A percentile compares a stretch with the other conserved stretches of the same genome.
Evolutionary conservation across 1,140 invertebrate species (phyloP).

Genomic region (Drosophila orosa): DNA sequence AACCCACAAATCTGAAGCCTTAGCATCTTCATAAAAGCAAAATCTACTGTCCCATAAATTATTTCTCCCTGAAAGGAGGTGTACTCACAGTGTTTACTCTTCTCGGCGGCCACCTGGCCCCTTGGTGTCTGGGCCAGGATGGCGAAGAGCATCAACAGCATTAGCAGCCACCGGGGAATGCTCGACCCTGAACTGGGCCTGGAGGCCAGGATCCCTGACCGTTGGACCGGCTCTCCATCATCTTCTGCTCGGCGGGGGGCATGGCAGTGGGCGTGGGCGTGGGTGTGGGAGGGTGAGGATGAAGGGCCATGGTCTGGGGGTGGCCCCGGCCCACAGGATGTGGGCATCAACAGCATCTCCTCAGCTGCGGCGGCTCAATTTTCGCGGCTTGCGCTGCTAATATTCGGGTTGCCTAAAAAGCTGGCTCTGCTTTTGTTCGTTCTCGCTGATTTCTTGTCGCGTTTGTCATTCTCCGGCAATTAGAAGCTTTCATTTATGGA

Average conservation of each 20-base stretch:
- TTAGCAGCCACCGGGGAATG: constrained; percentile 79
- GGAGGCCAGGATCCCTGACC: constrained; percentile 9
- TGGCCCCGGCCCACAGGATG: constrained; percentile 82
- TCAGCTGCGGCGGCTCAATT: constrained; percentile 51
- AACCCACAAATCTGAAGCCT: not conserved
- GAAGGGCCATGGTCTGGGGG: constrained; percentile 34
- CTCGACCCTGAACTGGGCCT: constrained; percentile 36
- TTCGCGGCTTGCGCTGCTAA: constrained; percentile 37
- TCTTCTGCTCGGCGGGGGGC: constrained; percentile 19
- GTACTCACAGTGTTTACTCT: constrained; percentile 83
- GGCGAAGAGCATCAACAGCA: constrained; percentile 73
- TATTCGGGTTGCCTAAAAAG: constrained; percentile 33
- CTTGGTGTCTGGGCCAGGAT: constrained; percentile 69
- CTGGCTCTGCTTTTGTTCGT: constrained; percentile 55
- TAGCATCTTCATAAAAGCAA: not conserved
- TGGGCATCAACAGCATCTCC: constrained; percentile 78
- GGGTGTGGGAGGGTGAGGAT: constrained; percentile 5
- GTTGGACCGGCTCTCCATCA: constrained; percentile 20
- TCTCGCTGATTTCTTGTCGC: constrained; percentile 48
- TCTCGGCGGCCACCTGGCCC: constrained; percentile 80
- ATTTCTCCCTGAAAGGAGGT: not conserved
- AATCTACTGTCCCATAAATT: not conserved
- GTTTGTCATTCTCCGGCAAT: constrained; percentile 75
- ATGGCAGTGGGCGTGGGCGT: constrained; percentile 6
- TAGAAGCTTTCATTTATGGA: constrained; percentile 78